Base-by-base conservation (phyloP, 2,888 invertebrate species). In the Tinea pellionella region DNA sequence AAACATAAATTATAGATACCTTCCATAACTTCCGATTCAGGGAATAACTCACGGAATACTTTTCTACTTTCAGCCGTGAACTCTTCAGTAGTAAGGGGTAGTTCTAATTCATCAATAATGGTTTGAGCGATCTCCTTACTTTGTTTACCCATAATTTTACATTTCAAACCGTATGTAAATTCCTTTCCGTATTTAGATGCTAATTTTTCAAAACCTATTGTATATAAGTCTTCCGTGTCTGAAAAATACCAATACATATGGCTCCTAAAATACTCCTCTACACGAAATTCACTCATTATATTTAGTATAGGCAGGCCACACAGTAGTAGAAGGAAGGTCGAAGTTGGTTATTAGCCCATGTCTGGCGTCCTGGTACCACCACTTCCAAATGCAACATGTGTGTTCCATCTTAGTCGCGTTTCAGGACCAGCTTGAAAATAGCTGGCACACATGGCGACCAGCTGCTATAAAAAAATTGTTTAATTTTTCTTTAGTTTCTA, bases 171-270 rank as follows among this genome's bases (percentile, higher is more conserved):
- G 90, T 93, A 94, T 0, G 93, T 93, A 72, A 92, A 96, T 6
- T 86, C 88, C 75, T 93, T 93, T 11, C 91, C 93, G 77, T 90
- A 95, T 15, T 88, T 85, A 59, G 89, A 88, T 12, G 92, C 88
- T 19, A 94, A 83, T 71, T 88, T 87, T 80, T 93, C 91, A 67
- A 91, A 92, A 6, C 92, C 93, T 68, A 90, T 78, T 18, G 94
- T 91, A 73, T 96, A 96, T 15, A 95, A 80, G 15, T 82, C 85
- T 80, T 96, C 96, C 19, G 96, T 94, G 87, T 96, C 96, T 95
- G 85, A 68, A 88, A 86, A 62, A 41, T 41, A 12, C 55, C 37
- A 24, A 24, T 24, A n/a, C n/a, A n/a, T n/a, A n/a, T n/a, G 9
- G 9, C n/a, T n/a, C n/a, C n/a, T n/a, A n/a, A n/a, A n/a, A n/a